Evolutionary conservation across 2,888 invertebrate genomes (phyloP).

Genomic region (Athrips mouffetella): DNA sequence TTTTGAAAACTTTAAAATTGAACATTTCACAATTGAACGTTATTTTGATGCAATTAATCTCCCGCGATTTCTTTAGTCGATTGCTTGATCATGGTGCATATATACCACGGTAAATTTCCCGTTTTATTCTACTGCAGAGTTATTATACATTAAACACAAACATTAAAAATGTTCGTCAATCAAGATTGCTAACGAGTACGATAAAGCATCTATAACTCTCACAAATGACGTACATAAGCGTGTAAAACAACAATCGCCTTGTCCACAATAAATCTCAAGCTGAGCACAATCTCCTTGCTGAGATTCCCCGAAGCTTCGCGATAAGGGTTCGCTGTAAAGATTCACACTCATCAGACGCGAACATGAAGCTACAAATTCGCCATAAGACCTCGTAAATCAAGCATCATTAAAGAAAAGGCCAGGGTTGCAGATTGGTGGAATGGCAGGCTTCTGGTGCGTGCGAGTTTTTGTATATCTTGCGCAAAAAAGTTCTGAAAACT

Average conservation of each 20-base stretch:
- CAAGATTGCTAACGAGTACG: too few species aligned
- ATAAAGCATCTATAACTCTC: slow-evolving; percentile 1
- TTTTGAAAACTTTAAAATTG: too few species aligned
- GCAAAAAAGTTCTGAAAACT: too few species aligned
- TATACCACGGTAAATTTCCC: too few species aligned
- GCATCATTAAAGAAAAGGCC: slow-evolving; percentile 48
- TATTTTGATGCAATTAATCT: too few species aligned
- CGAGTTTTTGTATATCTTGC: too few species aligned
- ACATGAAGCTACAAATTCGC: slow-evolving; percentile 29
- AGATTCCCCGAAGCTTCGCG: slow-evolving; percentile 13
- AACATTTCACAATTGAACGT: too few species aligned
- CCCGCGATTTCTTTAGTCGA: too few species aligned
- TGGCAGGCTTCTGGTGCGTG: background rate
- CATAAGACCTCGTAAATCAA: slow-evolving; percentile 51
- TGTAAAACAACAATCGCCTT: slow-evolving; percentile 6
- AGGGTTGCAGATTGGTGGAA: background rate
- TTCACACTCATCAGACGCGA: slow-evolving; percentile 22
- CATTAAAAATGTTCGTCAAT: too few species aligned
- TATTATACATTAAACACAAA: too few species aligned
- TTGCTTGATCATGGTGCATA: too few species aligned
- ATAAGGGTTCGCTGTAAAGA: slow-evolving; percentile 23
- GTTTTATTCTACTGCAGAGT: too few species aligned
- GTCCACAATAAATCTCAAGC: background rate
- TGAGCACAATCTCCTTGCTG: background rate
- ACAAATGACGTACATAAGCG: slow-evolving; percentile 2